Percentiles rank a stretch among this genome's conserved stretches.
Evolutionary conservation across 64 coral and sea anemone genomes (phyloP).

Genomic region (Exaiptasia diaphana): DNA sequence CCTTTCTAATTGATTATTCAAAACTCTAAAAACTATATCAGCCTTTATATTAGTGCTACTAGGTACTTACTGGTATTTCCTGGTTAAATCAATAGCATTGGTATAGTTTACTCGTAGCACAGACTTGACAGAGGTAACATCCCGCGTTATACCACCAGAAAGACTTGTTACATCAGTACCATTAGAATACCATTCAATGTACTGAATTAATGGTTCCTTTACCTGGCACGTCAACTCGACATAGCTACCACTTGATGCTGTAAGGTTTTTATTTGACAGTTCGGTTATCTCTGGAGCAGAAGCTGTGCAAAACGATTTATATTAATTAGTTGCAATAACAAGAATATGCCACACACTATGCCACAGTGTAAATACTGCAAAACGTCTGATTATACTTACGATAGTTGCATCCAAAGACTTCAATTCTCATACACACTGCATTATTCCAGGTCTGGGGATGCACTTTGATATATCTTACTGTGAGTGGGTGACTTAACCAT

Average conservation of each 20-base stretch:
- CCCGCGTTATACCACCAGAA: not conserved
- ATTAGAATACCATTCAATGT: not conserved
- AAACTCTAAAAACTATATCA: no score
- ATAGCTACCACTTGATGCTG: not conserved
- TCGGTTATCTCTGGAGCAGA: not conserved
- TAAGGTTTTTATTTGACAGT: not conserved
- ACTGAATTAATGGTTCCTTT: not conserved
- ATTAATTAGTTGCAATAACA: no score
- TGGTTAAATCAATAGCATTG: not conserved
- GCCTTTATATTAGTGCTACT: not conserved
- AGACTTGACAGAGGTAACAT: not conserved
- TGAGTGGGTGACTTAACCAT: not conserved
- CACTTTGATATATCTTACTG: slow-evolving; percentile 20
- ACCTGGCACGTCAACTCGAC: not conserved
- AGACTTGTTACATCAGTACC: not conserved
- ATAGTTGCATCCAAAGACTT: slow-evolving; percentile 35
- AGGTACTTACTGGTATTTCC: not conserved
- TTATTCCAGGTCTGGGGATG: slow-evolving; percentile 1
- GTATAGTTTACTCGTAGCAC: not conserved
- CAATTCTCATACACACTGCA: slow-evolving; percentile 53
- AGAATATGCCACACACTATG: no score
- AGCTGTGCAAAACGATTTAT: not conserved
- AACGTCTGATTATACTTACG: not conserved
- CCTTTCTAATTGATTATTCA: no score
- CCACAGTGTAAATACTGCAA: no score